Evolutionary conservation across 2,888 invertebrate genomes (phyloP).

Genomic region (Microplitis manilae): DNA sequence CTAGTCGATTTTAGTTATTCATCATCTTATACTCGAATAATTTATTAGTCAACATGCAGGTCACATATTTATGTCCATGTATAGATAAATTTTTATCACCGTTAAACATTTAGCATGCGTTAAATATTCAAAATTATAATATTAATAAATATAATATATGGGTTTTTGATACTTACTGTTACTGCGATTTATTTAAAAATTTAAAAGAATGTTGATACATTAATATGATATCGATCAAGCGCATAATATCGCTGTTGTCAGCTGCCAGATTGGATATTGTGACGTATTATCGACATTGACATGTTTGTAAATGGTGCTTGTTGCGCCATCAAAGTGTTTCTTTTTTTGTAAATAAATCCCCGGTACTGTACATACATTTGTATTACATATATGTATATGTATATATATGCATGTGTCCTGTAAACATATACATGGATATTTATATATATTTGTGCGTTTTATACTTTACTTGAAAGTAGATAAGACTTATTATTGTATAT

Average conservation of each 20-base stretch:
- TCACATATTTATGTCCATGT: not conserved
- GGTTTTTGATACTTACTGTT: too few relatives aligned
- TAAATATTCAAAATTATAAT: too few relatives aligned
- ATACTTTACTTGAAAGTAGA: not conserved
- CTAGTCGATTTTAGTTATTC: slow-evolving; percentile 21
- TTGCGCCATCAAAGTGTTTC: slow-evolving; percentile 24
- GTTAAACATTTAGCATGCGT: not conserved
- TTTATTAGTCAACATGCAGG: slow-evolving; percentile 12
- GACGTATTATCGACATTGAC: slow-evolving; percentile 12
- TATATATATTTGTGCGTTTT: not conserved
- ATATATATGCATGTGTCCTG: not conserved
- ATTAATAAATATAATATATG: too few relatives aligned
- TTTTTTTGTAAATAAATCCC: slow-evolving; percentile 13
- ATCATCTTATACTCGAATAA: slow-evolving; percentile 4
- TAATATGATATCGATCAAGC: slow-evolving; percentile 26
- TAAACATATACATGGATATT: not conserved
- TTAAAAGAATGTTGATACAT: not conserved
- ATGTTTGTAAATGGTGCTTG: slow-evolving; percentile 28
- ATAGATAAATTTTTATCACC: not conserved
- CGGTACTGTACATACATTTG: not conserved
- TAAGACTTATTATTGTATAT: not conserved
- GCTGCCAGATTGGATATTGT: slow-evolving; percentile 25
- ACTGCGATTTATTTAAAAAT: not conserved
- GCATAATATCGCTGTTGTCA: slow-evolving; percentile 20
- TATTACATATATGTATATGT: not conserved